Evolutionary conservation across 2,888 invertebrate genomes (phyloP).

Genomic region (Drosophila limbata): DNA sequence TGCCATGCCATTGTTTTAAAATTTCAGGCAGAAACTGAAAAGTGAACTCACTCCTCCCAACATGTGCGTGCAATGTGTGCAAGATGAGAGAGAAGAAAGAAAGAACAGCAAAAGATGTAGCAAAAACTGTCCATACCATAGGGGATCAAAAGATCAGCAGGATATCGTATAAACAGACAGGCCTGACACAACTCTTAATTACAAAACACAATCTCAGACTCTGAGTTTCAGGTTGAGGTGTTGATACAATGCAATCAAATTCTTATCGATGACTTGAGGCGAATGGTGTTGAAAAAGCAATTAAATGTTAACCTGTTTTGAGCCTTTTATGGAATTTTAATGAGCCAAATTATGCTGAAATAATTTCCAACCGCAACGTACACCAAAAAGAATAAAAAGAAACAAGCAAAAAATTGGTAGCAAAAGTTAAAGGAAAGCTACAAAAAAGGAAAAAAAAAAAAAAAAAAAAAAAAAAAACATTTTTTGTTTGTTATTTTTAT

Average conservation of each 20-base stretch:
- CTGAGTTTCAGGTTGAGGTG: slow-evolving; percentile 15
- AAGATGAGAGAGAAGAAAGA: not conserved
- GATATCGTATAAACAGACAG: slow-evolving; percentile 35
- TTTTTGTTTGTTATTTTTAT: slow-evolving; percentile 18
- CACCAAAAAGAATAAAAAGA: slow-evolving; percentile 3
- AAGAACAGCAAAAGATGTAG: not conserved
- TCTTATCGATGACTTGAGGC: slow-evolving; percentile 40
- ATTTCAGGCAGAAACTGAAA: slow-evolving; percentile 2
- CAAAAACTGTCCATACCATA: slow-evolving; percentile 9
- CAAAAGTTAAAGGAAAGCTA: slow-evolving; percentile 18
- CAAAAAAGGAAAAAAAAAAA: slow-evolving; percentile 20
- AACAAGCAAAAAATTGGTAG: slow-evolving; percentile 8
- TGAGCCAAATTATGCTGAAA: slow-evolving; percentile 67
- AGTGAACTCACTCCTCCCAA: slow-evolving; percentile 29
- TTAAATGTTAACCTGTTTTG: slow-evolving; percentile 46
- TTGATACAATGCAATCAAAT: slow-evolving; percentile 44
- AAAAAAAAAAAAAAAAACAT: slow-evolving; percentile 53
- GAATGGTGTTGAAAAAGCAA: slow-evolving; percentile 52
- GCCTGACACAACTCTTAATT: slow-evolving; percentile 28
- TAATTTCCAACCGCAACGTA: slow-evolving; percentile 40
- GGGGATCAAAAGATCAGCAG: slow-evolving; percentile 48
- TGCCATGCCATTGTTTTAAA: slow-evolving; percentile 54
- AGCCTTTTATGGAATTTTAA: slow-evolving; percentile 71
- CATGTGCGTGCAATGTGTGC: slow-evolving; percentile 74
- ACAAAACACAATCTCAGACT: slow-evolving; percentile 16